These are phyloP conservation scores for Tetropium fuscum DNA, from an alignment of 2,888 invertebrate genomes.

Conservation along the genomic window DNA sequence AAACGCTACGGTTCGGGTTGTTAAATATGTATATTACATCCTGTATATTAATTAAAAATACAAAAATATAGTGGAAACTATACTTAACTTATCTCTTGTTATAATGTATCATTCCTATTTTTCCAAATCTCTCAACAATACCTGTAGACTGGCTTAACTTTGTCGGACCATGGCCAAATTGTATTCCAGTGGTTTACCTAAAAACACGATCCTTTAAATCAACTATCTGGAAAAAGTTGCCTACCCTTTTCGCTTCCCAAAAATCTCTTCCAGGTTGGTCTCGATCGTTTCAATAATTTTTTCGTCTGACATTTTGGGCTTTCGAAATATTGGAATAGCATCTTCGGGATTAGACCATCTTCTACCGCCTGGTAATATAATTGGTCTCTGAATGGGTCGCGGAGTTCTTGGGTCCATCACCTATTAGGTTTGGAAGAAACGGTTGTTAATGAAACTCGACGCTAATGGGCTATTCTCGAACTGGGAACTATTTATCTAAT, in stretches of 20 bases:
- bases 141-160: conserved; percentile 70
- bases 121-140: conserved; percentile 57
- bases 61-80: conserved; percentile 4
- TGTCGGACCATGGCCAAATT: conserved; percentile 73
- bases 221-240: conserved; percentile 46
- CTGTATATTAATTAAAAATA: not conserved
- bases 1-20: too few species aligned
- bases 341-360: conserved; percentile 87
- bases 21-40: not conserved
- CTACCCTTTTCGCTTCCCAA: conserved; percentile 89
- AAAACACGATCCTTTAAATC: conserved; percentile 58
- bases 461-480: conserved; percentile 7
- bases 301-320: conserved; percentile 81
- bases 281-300: conserved; percentile 88
- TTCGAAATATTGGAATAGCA: conserved; percentile 65
- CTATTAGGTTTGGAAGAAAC: conserved; percentile 18
- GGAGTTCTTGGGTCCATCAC: conserved; percentile 28
- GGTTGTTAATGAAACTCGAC: not conserved
- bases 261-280: conserved; percentile 87
- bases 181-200: conserved; percentile 77
- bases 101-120: conserved; percentile 30
- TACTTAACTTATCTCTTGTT: conserved; percentile 30
- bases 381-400: conserved; percentile 66
- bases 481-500: conserved; percentile 2
- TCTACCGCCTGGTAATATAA: conserved; percentile 82